A percentile compares a stretch with the other conserved stretches of the same genome.
Conservation (phyloP, 1,140 invertebrate genomes). For the Heliconius congener region DNA sequence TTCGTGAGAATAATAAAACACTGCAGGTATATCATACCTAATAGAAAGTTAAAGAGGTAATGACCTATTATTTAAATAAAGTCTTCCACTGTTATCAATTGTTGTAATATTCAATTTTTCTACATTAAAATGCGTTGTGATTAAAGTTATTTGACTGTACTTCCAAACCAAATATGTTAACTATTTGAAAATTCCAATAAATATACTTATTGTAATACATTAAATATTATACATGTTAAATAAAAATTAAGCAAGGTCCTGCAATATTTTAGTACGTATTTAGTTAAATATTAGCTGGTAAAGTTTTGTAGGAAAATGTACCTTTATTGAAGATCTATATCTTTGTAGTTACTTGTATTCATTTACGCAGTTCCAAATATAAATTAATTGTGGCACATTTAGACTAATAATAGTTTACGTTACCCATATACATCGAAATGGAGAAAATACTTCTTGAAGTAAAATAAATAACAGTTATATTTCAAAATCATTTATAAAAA, state of each 20-base stretch:
- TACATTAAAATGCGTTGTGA: conserved; percentile 43
- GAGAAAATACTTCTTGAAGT: conserved; percentile 3
- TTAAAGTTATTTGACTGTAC: conserved; percentile 32
- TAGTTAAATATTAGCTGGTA: conserved; percentile 6
- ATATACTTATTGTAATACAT: conserved; percentile 15
- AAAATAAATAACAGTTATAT: background rate
- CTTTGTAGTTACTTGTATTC: conserved; percentile 10
- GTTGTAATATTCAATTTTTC: conserved; percentile 31
- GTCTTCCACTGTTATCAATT: conserved; percentile 48
- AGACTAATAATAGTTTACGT: conserved; percentile 12
- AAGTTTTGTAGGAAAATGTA: conserved; percentile 2
- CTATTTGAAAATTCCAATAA: conserved; percentile 9
- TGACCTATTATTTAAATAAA: conserved; percentile 32
- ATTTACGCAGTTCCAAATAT: background rate
- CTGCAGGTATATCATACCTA: background rate
- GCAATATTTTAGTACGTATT: conserved; percentile 21
- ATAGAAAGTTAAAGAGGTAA: conserved; percentile 2
- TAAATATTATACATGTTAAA: conserved; percentile 10
- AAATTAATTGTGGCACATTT: background rate
- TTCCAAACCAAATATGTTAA: conserved; percentile 25
- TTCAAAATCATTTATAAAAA: conserved; percentile 23
- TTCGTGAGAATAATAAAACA: background rate
- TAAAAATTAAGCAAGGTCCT: conserved; percentile 27
- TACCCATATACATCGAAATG: conserved; percentile 23
- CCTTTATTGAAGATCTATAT: background rate